A percentile compares a stretch with the other conserved stretches of the same genome.
Evolutionary conservation across 2,113 vertebrate genomes (phyloP).

Genomic region (Amia ocellicauda): DNA sequence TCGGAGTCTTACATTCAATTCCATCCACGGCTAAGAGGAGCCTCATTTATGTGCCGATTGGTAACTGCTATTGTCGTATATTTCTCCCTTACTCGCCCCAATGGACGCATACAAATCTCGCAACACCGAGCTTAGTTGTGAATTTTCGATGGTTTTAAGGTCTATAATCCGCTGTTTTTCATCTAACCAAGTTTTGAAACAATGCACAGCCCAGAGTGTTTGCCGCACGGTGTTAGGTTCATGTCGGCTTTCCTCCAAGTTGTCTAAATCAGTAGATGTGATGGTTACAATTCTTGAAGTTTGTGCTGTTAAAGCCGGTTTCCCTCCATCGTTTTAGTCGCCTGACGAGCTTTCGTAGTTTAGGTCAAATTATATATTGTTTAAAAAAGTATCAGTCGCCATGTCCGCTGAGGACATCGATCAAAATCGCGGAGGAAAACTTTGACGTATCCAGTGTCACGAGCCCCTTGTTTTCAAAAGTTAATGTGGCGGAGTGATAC

Average conservation of each 20-base stretch:
- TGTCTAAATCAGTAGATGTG: constrained; percentile 2
- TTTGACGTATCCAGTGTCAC: no score
- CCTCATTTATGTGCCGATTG: constrained; percentile 17
- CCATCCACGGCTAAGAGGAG: constrained; percentile 1
- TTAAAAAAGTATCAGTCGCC: constrained; percentile 21
- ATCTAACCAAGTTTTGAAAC: constrained; percentile 14
- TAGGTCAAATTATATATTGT: constrained; percentile 20
- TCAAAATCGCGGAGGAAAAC: no score
- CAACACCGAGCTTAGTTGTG: constrained; percentile 23
- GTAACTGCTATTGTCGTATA: constrained; percentile 24
- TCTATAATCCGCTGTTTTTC: constrained; percentile 29
- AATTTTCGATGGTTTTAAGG: constrained; percentile 22
- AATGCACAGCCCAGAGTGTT: constrained; percentile 10
- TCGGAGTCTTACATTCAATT: no score
- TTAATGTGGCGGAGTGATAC: no score
- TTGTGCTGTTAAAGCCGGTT: constrained; percentile 10
- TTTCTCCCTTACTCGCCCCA: constrained; percentile 26
- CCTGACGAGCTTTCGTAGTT: constrained; percentile 20
- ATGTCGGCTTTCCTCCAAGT: constrained; percentile 11
- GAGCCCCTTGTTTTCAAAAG: no score
- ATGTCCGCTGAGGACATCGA: no score
- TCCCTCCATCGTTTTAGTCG: constrained; percentile 2
- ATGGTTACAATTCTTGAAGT: constrained; percentile 14
- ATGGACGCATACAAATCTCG: constrained; percentile 30
- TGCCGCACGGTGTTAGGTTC: constrained; percentile 8